These are phyloP conservation scores for Idaea dimidiata DNA, from an alignment of 2,888 invertebrate genomes.

Conservation along the genomic window DNA sequence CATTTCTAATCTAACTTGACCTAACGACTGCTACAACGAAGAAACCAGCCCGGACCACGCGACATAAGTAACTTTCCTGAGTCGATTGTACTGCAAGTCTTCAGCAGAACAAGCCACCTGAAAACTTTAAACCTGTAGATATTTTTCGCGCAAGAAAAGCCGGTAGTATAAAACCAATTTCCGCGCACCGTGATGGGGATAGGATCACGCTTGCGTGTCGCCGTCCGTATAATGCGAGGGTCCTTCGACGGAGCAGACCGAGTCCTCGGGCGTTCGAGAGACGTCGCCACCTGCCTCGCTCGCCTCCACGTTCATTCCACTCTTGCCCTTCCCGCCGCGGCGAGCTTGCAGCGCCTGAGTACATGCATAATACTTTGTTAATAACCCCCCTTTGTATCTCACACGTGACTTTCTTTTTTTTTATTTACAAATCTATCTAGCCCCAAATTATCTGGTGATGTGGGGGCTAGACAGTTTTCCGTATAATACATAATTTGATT, in stretches of 20 bases:
- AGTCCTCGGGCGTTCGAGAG: conserved; percentile 94
- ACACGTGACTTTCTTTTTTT: no score
- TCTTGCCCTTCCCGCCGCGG: conserved; percentile 77
- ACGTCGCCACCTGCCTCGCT: conserved; percentile 88
- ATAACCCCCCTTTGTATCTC: not conserved
- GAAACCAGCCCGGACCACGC: no score
- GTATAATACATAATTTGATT: no score
- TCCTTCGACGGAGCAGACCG: conserved; percentile 93
- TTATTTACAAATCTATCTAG: no score
- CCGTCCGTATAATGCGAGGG: conserved; percentile 85
- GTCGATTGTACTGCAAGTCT: no score
- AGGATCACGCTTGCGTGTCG: conserved; percentile 71
- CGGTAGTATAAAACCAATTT: not conserved
- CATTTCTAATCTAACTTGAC: no score
- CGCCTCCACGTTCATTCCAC: conserved; percentile 81
- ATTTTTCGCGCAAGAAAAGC: not conserved
- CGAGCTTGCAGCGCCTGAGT: conserved; percentile 88
- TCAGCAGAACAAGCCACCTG: not conserved
- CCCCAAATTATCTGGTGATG: no score
- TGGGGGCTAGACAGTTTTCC: no score
- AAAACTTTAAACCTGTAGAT: not conserved
- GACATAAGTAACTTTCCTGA: no score
- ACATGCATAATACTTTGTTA: not conserved
- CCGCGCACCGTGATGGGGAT: not conserved
- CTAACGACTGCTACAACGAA: no score